Evolutionary conservation across 2,888 invertebrate species (phyloP).

Genomic region (Philereme transversata): DNA sequence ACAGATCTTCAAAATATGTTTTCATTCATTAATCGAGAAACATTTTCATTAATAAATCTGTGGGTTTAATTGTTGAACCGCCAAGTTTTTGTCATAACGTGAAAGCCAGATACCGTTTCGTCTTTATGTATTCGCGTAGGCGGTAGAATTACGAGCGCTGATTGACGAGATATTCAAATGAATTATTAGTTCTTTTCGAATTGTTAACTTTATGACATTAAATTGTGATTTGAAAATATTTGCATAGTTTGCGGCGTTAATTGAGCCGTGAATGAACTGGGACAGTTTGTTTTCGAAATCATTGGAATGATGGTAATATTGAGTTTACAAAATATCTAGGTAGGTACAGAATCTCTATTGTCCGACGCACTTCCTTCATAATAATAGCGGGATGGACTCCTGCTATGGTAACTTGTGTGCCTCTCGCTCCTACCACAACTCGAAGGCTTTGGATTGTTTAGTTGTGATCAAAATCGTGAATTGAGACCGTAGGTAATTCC

Average conservation of each 20-base stretch:
- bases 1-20: background rate
- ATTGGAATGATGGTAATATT: slow-evolving; percentile 6
- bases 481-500: no score
- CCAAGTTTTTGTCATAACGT: slow-evolving; percentile 33
- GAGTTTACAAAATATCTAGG: background rate
- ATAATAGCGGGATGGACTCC: no score
- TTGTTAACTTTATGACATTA: slow-evolving; percentile 53
- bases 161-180: slow-evolving; percentile 60
- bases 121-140: slow-evolving; percentile 67
- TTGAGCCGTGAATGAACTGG: slow-evolving; percentile 24
- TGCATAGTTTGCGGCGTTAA: slow-evolving; percentile 34
- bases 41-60: slow-evolving; percentile 6
- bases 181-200: slow-evolving; percentile 45
- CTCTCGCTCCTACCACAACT: no score
- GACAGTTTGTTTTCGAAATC: slow-evolving; percentile 22
- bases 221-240: slow-evolving; percentile 51
- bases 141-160: slow-evolving; percentile 68
- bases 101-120: slow-evolving; percentile 46
- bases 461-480: no score
- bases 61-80: slow-evolving; percentile 24
- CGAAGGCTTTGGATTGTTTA: no score
- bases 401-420: no score
- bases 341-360: no score
- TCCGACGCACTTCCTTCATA: no score
- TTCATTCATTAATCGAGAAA: background rate